Evolutionary conservation across 2,113 vertebrate genomes (phyloP).

Genomic region (Crocuta crocuta): DNA sequence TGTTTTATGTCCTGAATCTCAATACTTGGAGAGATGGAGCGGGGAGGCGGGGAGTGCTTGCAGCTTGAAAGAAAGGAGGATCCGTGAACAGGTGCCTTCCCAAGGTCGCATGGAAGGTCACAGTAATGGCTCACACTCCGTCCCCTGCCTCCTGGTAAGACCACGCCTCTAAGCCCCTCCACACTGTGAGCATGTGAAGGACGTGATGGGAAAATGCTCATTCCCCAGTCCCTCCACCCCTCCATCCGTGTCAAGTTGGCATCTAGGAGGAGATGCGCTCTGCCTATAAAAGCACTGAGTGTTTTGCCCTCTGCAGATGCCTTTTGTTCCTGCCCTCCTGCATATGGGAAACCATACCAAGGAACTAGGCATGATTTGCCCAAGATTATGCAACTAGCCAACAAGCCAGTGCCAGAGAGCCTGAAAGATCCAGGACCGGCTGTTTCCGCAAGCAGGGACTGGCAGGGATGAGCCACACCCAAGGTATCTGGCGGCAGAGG

Average conservation of each 20-base stretch:
- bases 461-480: not conserved
- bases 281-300: not conserved
- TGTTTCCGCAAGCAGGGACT: not conserved
- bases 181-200: not conserved
- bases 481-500: rapidly evolving
- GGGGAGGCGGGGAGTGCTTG: rapidly evolving
- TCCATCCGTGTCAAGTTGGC: not conserved
- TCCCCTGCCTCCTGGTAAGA: not conserved
- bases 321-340: not conserved
- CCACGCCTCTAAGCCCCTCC: not conserved
- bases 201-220: not conserved
- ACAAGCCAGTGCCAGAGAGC: not conserved
- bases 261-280: not conserved
- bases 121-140: not conserved
- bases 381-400: not conserved
- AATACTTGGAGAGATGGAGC: not conserved
- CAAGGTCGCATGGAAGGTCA: not conserved
- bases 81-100: not conserved
- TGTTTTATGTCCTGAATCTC: conserved; percentile 64
- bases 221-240: not conserved
- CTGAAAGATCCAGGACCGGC: not conserved
- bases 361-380: not conserved
- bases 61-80: not conserved
- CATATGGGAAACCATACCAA: not conserved
- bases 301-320: not conserved